Conservation (phyloP, 2,888 invertebrate genomes). For the Eupithecia inturbata region DNA sequence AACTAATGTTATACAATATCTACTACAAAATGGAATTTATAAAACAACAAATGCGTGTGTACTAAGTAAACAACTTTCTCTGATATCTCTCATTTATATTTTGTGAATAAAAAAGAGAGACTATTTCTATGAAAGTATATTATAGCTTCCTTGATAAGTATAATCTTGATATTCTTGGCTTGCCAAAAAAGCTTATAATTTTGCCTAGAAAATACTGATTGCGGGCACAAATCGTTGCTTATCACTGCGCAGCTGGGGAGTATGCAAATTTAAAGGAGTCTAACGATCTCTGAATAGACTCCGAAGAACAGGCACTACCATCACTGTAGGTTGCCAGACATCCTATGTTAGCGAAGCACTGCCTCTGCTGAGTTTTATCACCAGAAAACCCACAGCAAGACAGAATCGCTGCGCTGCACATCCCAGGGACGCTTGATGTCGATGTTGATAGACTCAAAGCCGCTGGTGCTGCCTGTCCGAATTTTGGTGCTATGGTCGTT, state of each 20-base stretch:
- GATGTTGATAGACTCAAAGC: not conserved
- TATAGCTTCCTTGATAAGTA: not conserved
- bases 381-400: conserved; percentile 60
- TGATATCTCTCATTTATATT: not conserved
- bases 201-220: conserved; percentile 56
- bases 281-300: conserved; percentile 55
- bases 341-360: conserved; percentile 61
- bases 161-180: not conserved
- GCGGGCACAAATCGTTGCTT: conserved; percentile 34
- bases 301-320: conserved; percentile 54
- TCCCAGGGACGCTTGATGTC: conserved; percentile 42
- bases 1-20: conserved; percentile 1
- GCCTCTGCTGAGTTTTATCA: conserved; percentile 43
- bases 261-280: conserved; percentile 60
- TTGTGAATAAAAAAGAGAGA: not conserved
- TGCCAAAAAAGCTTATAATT: not conserved
- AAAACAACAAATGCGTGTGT: not conserved
- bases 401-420: conserved; percentile 66
- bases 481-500: conserved; percentile 47
- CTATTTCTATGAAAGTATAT: not conserved
- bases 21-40: not conserved
- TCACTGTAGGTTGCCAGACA: conserved; percentile 53
- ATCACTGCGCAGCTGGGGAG: conserved; percentile 51
- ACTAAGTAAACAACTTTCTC: not conserved
- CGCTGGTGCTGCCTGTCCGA: conserved; percentile 11